phyloP scores from a whole-genome alignment of 2,113 vertebrate genomes.

The Pomatostomus ruficeps region DNA sequence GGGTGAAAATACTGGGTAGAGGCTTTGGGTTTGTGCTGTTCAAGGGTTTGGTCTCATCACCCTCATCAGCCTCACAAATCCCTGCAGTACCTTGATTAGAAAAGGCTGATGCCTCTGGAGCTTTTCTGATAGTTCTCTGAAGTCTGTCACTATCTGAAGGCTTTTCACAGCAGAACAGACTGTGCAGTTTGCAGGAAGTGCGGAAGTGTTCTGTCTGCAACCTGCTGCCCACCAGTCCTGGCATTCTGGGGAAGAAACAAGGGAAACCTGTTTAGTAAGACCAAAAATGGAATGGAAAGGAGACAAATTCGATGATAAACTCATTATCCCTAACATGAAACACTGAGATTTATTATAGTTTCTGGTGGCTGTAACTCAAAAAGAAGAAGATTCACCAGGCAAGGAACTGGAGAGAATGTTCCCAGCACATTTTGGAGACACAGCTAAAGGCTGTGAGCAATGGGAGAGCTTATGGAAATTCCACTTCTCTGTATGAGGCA shows the following conservation, averaged over 20 bases:
- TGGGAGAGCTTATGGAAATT: neutral
- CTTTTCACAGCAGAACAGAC: conserved; percentile 63
- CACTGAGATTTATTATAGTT: neutral
- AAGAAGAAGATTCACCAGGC: neutral
- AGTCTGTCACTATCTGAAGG: conserved; percentile 52
- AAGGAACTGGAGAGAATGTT: neutral
- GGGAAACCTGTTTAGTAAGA: neutral
- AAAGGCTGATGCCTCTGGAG: conserved; percentile 67
- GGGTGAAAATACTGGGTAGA: neutral
- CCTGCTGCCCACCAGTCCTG: conserved; percentile 67
- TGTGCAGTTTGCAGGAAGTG: conserved; percentile 64
- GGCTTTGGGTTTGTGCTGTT: neutral
- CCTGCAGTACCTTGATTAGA: conserved; percentile 71
- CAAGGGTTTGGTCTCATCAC: neutral
- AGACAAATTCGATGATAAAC: neutral
- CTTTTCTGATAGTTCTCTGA: conserved; percentile 37
- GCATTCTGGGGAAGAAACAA: conserved; percentile 54
- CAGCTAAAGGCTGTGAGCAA: neutral
- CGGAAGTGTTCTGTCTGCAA: conserved; percentile 62
- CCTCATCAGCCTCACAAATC: neutral
- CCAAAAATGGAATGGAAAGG: neutral
- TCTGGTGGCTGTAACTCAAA: neutral
- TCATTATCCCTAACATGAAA: neutral
- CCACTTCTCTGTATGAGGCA: neutral
- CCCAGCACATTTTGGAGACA: neutral